These are phyloP conservation scores for Nemotelus pantherinus DNA, from an alignment of 2,888 invertebrate genomes.

Conservation along the genomic window DNA sequence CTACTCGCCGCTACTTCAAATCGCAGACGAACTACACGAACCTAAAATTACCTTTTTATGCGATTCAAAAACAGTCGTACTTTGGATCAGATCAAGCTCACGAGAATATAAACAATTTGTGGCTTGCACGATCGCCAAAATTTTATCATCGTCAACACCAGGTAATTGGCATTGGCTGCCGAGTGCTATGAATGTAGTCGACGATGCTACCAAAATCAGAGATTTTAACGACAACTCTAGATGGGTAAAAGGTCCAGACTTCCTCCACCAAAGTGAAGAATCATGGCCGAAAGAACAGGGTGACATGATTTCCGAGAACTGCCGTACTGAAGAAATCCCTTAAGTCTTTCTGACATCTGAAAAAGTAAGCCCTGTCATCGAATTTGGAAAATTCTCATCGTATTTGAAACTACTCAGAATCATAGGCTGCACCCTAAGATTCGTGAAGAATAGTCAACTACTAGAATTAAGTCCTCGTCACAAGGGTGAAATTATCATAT, in stretches of 20 bases:
- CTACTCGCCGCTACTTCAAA: neutral
- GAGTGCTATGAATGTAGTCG: no score
- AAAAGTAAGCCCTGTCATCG: neutral
- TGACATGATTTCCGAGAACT: no score
- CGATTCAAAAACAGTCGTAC: neutral
- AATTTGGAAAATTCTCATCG: conserved; percentile 17
- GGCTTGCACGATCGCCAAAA: conserved; percentile 10
- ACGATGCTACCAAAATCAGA: neutral
- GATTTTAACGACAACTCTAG: neutral
- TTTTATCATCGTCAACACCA: neutral
- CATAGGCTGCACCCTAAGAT: conserved; percentile 9
- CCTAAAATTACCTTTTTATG: neutral
- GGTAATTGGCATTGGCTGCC: conserved; percentile 15
- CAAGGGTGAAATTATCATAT: conserved; percentile 9
- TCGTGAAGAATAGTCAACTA: neutral
- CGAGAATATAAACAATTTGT: conserved; percentile 29
- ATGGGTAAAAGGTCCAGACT: conserved; percentile 8
- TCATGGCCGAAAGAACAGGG: conserved; percentile 16
- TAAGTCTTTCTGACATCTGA: neutral
- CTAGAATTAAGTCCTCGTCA: neutral
- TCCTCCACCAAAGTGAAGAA: neutral
- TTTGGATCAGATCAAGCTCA: conserved; percentile 12
- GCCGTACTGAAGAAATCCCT: conserved; percentile 4
- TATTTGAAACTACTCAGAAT: conserved; percentile 21
- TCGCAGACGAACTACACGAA: no score